Conservation (phyloP, 1,140 invertebrate species). For the Gryllus bimaculatus region DNA sequence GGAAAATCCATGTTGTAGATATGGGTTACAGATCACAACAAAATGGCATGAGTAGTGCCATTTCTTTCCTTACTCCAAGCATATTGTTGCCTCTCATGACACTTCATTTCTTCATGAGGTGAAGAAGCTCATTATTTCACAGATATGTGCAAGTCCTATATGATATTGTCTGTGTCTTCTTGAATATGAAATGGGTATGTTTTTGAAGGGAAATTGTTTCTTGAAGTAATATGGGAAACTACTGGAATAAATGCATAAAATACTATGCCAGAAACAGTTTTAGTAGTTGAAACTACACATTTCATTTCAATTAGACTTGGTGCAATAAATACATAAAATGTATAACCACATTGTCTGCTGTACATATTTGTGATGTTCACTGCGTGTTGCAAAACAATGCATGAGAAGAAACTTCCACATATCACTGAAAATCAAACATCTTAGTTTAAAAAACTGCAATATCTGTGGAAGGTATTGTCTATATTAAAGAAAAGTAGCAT, state of each 20-base stretch:
- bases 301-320: neutral
- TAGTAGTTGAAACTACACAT: neutral
- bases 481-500: neutral
- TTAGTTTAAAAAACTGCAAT: too few relatives aligned
- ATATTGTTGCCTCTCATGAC: neutral
- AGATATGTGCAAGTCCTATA: neutral
- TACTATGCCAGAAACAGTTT: neutral
- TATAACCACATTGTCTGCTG: neutral
- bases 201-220: neutral
- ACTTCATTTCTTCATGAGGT: neutral
- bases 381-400: neutral
- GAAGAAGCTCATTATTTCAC: neutral
- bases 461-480: too few relatives aligned
- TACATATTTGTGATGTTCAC: neutral
- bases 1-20: slow-evolving; percentile 85
- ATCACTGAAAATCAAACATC: too few relatives aligned
- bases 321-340: neutral
- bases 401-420: neutral
- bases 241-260: neutral
- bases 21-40: slow-evolving; percentile 38
- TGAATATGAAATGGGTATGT: neutral
- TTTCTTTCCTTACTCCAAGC: neutral
- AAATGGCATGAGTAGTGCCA: neutral
- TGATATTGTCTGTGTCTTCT: neutral
- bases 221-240: neutral